Conservation (phyloP, 2,113 vertebrate species). For the Strix aluco region DNA sequence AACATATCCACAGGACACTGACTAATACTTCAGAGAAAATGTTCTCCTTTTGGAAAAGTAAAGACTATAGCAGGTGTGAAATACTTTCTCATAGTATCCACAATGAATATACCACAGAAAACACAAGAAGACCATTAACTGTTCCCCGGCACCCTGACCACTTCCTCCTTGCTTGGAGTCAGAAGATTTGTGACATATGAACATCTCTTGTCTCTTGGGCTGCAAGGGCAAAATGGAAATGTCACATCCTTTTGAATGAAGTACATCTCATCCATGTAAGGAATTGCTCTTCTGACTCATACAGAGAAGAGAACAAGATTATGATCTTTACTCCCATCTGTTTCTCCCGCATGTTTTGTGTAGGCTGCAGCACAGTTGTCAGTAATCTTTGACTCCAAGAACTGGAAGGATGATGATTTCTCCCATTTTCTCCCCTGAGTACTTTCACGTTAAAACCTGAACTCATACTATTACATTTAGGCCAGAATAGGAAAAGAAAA, state of each 20-base stretch:
- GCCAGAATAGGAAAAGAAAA: background rate
- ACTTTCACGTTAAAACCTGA: background rate
- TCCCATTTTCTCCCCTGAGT: background rate
- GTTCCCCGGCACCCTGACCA: background rate
- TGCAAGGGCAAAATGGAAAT: background rate
- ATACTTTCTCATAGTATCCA: background rate
- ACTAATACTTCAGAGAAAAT: background rate
- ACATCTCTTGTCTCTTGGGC: background rate
- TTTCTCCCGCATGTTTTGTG: background rate
- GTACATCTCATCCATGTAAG: background rate
- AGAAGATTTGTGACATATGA: background rate
- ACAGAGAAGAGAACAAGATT: background rate
- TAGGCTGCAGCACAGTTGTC: background rate
- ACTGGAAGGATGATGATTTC: background rate
- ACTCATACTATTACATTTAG: background rate
- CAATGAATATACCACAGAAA: background rate
- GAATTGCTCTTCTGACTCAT: background rate
- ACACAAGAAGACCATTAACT: background rate
- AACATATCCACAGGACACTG: fast-evolving
- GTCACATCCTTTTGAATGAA: background rate
- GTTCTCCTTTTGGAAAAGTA: background rate
- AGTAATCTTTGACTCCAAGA: background rate
- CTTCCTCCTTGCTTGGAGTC: background rate
- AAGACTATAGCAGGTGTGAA: background rate
- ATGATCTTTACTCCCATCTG: background rate